Base-by-base conservation (phyloP, 2,888 invertebrate genomes). In the Amphipyra berbera region DNA sequence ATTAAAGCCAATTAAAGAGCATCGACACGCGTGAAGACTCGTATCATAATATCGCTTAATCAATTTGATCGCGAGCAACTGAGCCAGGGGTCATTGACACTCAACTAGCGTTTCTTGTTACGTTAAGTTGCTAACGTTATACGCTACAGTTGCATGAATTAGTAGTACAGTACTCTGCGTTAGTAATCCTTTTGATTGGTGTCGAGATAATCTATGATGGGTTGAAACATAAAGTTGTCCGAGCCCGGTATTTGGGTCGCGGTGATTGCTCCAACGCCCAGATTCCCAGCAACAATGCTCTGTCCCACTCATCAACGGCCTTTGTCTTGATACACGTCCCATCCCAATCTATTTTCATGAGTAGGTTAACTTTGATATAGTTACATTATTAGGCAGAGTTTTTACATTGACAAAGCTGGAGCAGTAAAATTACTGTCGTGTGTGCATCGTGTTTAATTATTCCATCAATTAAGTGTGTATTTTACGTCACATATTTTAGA, bases 1-100 rank as follows among this genome's bases (percentile, higher is more conserved):
- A 93, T 93, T 90, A 91, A 89, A 68, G 85, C 79, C 92, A 92
- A 92, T 94, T 90, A 92, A 87, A 91, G 85, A 87, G 88, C 90
- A 90, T 90, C 86, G 88, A 82, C 84, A 82, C 86, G 88, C 88
- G 88, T 86, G 89, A 85, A 76, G 76, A 83, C 76, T 85, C 79
- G 83, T 87, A 90, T 89, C 88, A 88, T 89, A 89, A 90, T 89
- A 91, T 88, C 88, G 82, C 83, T 88, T 89, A 90, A 92, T 93
- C 91, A 91, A 91, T 90, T 91, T 87, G 90, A 88, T 91, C 88
- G 84, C 85, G 83, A 82, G 84, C 84, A 83, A 85, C 86, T 86
- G 82, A 83, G 80, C 81, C 55, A 73, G 73, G 30, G 93, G 90
- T 92, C 92, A 84, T 84, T 86, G 85, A 83, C 88, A 82, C 79